Conservation (phyloP, 2,113 vertebrate species). For the Gnathonemus longibarbis region DNA sequence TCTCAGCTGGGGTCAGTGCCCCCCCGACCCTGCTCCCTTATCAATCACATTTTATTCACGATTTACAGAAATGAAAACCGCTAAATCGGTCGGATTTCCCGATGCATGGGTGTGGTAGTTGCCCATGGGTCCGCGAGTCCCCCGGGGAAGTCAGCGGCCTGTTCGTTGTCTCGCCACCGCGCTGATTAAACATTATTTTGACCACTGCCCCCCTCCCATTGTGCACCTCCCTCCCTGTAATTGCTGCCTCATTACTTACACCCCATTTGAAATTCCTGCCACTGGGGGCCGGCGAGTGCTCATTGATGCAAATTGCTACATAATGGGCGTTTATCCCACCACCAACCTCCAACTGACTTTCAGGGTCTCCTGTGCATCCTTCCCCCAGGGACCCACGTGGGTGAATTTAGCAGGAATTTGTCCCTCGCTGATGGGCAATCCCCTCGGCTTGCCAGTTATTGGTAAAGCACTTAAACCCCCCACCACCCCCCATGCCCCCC, state of each 20-base stretch:
- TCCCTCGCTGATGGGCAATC: constrained; percentile 57
- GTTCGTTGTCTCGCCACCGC: neutral
- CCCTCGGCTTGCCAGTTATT: constrained; percentile 64
- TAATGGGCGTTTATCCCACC: constrained; percentile 51
- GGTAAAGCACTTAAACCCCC: constrained; percentile 74
- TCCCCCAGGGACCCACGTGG: constrained; percentile 57
- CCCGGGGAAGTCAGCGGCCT: neutral
- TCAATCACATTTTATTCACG: neutral
- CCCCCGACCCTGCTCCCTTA: neutral
- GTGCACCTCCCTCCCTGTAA: constrained; percentile 33
- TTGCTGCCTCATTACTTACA: constrained; percentile 54
- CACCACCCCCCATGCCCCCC: constrained; percentile 14
- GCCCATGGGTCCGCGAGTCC: constrained; percentile 18
- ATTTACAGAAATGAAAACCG: neutral
- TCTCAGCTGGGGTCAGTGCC: neutral
- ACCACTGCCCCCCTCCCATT: constrained; percentile 32
- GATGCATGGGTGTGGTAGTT: neutral
- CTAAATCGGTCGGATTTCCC: neutral
- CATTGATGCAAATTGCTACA: constrained; percentile 62
- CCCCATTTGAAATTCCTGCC: constrained; percentile 45
- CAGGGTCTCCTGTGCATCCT: constrained; percentile 54
- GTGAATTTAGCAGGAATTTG: constrained; percentile 67
- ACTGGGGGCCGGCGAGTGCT: neutral
- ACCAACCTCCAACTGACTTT: constrained; percentile 40
- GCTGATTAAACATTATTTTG: neutral